These are phyloP conservation scores for Elmis aenea DNA, from an alignment of 2,888 invertebrate species.

Conservation along the genomic window DNA sequence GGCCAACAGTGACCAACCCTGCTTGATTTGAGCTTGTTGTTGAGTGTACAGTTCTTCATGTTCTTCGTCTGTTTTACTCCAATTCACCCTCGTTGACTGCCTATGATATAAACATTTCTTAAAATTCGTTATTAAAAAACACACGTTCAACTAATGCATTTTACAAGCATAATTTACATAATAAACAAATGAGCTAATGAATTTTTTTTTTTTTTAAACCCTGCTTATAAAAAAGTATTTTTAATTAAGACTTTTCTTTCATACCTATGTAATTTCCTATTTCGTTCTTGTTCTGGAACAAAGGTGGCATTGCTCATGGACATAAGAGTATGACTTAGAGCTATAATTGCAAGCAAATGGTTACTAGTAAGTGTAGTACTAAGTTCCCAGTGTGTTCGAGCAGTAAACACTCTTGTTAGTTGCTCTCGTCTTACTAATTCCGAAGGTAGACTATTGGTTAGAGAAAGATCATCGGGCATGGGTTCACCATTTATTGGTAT, in stretches of 20 bases:
- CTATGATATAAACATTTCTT: no score
- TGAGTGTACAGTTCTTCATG: constrained; percentile 78
- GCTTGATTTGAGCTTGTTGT: constrained; percentile 89
- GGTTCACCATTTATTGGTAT: constrained; percentile 39
- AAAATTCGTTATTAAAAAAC: constrained; percentile 1
- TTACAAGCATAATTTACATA: no score
- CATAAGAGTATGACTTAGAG: constrained; percentile 95
- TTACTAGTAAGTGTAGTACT: constrained; percentile 93
- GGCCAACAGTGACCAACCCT: constrained; percentile 95
- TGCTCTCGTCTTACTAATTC: constrained; percentile 73
- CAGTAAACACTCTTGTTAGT: constrained; percentile 75
- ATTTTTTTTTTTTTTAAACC: no score
- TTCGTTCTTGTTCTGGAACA: constrained; percentile 80
- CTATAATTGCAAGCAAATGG: constrained; percentile 90
- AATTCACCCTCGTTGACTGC: constrained; percentile 60
- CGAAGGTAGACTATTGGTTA: constrained; percentile 56
- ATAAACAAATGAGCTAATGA: neutral
- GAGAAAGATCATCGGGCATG: constrained; percentile 25
- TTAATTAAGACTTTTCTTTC: neutral
- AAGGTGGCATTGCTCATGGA: constrained; percentile 96
- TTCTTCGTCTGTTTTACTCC: constrained; percentile 73
- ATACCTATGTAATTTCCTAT: constrained; percentile 70
- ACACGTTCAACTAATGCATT: no score
- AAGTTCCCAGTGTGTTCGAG: constrained; percentile 91
- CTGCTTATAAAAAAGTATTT: no score